Percentiles rank a stretch among this genome's conserved stretches.
These are phyloP conservation scores for Mercenaria mercenaria DNA, from an alignment of 1,140 invertebrate genomes.

Conservation along the genomic window DNA sequence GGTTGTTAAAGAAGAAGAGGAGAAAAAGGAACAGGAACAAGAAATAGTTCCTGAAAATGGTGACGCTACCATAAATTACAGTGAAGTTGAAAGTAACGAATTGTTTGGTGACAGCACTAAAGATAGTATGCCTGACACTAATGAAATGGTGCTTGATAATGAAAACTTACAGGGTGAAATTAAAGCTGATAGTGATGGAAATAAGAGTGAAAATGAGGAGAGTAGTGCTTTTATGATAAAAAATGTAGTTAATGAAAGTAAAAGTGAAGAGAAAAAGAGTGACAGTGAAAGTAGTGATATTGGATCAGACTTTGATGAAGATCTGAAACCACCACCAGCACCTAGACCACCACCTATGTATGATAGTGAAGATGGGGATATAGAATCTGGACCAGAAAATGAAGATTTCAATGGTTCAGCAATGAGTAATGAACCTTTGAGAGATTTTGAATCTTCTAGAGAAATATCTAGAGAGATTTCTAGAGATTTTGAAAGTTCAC, in stretches of 20 bases:
- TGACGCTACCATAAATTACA: conserved; percentile 65
- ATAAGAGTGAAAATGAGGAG: conserved; percentile 49
- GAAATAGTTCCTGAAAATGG: conserved; percentile 56
- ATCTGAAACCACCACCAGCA: conserved; percentile 74
- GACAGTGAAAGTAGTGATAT: conserved; percentile 74
- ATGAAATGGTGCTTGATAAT: conserved; percentile 25
- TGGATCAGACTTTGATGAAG: conserved; percentile 76
- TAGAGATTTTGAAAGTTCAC: conserved; percentile 65
- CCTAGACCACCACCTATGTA: conserved; percentile 75
- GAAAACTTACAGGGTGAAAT: conserved; percentile 28
- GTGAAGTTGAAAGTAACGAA: conserved; percentile 67
- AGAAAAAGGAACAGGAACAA: conserved; percentile 53
- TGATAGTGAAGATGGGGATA: conserved; percentile 76
- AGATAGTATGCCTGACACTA: conserved; percentile 56
- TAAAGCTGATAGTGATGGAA: conserved; percentile 22
- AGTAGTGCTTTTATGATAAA: conserved; percentile 27
- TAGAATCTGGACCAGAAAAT: conserved; percentile 76
- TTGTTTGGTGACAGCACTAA: conserved; percentile 63
- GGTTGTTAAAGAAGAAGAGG: conserved; percentile 43
- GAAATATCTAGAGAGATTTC: conserved; percentile 69
- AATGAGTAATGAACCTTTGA: conserved; percentile 67
- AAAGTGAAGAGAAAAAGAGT: conserved; percentile 60
- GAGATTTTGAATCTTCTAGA: conserved; percentile 76
- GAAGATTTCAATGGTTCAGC: conserved; percentile 67
- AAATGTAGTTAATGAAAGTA: conserved; percentile 15